Conservation (phyloP, 2,888 invertebrate genomes). For the Nemapogon koenigi region DNA sequence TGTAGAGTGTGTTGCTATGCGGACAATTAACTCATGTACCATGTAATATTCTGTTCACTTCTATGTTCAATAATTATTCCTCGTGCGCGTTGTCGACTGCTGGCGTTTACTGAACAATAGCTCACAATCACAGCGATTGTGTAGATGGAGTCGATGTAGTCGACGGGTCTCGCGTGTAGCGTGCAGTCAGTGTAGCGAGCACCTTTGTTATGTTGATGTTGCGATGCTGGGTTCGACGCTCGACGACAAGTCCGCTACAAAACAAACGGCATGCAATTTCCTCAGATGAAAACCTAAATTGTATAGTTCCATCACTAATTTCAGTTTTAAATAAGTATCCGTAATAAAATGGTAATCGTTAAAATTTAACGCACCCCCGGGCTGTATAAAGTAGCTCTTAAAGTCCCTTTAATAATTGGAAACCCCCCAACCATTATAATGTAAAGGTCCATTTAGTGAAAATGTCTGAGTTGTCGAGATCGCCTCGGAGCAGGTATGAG, state of each 20-base stretch:
- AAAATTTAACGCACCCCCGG: conserved; percentile 42
- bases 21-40: no score
- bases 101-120: no score
- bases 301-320: not conserved
- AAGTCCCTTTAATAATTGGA: conserved; percentile 49
- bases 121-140: conserved; percentile 46
- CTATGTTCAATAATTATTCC: no score
- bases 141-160: no score
- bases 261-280: no score
- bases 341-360: conserved; percentile 27
- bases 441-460: conserved; percentile 42
- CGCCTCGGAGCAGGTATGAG: conserved; percentile 42
- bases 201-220: conserved; percentile 56
- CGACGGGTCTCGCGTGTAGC: no score
- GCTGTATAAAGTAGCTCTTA: conserved; percentile 38
- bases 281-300: no score
- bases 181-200: no score
- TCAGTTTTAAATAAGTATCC: not conserved
- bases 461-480: conserved; percentile 22
- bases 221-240: conserved; percentile 38
- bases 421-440: conserved; percentile 48
- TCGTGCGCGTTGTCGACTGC: no score
- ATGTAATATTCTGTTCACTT: no score
- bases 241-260: no score
- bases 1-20: no score